A percentile compares a stretch with the other conserved stretches of the same genome.
Evolutionary conservation across 2,888 invertebrate genomes (phyloP).

Genomic region (Aphrophora alni): DNA sequence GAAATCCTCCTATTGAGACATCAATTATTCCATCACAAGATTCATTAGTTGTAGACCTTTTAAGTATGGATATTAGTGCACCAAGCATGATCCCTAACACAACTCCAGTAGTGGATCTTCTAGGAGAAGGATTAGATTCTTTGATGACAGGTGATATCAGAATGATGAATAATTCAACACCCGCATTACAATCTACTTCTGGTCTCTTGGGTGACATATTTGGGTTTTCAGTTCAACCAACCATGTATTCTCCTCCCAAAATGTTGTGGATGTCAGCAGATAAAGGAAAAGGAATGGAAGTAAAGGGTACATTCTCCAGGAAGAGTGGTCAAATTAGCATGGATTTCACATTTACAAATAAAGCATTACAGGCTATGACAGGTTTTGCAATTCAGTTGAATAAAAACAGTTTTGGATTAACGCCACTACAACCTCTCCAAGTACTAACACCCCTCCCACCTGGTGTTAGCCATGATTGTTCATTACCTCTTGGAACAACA

Average conservation of each 20-base stretch:
- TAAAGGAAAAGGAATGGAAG: conserved; percentile 92
- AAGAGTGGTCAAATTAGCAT: conserved; percentile 83
- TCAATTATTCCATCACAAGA: conserved; percentile 81
- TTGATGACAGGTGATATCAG: conserved; percentile 58
- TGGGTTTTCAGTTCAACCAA: conserved; percentile 70
- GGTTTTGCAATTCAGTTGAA: conserved; percentile 98
- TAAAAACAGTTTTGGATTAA: conserved; percentile 97
- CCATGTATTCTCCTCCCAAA: conserved; percentile 80
- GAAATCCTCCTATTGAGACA: conserved; percentile 49
- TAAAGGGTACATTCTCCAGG: conserved; percentile 90
- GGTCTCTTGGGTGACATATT: conserved; percentile 94
- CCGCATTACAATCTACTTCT: conserved; percentile 59
- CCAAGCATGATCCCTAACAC: conserved; percentile 61
- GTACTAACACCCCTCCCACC: conserved; percentile 81
- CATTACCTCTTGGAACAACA: conserved; percentile 77
- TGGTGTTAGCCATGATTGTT: conserved; percentile 78
- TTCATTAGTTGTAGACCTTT: conserved; percentile 93
- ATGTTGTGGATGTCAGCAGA: conserved; percentile 95
- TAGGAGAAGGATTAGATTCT: conserved; percentile 90
- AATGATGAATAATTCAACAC: conserved; percentile 53
- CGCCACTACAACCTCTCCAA: conserved; percentile 83
- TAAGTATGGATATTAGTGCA: conserved; percentile 93
- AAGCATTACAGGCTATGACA: conserved; percentile 97
- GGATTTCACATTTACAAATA: conserved; percentile 97
- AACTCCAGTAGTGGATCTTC: conserved; percentile 73